Conservation (phyloP, 2,888 invertebrate genomes). For the Imbricaverruca yamaguchii region DNA sequence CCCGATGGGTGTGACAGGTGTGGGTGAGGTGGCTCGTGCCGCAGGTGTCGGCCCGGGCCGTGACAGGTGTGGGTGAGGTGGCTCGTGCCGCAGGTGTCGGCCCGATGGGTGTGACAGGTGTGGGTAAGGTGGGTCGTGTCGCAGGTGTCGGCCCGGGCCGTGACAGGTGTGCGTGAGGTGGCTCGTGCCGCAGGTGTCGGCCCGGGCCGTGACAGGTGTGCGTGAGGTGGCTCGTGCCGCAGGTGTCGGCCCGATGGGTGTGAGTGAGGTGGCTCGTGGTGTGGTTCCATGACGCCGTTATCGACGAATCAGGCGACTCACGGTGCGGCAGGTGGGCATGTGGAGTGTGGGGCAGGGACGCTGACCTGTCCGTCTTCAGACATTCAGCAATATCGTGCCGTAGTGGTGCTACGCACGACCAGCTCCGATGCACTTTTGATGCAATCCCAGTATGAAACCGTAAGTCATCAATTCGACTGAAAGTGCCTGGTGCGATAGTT, state of each 20-base stretch:
- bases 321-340: too few species aligned
- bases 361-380: too few species aligned
- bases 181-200: background rate
- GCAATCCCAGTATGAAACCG: too few species aligned
- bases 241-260: background rate
- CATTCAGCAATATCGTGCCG: too few species aligned
- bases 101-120: background rate
- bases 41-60: background rate
- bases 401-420: too few species aligned
- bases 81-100: background rate
- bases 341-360: too few species aligned
- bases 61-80: constrained; percentile 42
- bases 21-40: background rate
- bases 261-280: constrained; percentile 41
- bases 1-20: background rate
- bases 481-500: too few species aligned
- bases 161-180: constrained; percentile 42
- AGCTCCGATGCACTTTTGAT: too few species aligned
- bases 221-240: background rate
- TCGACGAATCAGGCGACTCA: too few species aligned
- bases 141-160: background rate
- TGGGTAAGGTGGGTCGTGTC: background rate
- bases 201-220: background rate
- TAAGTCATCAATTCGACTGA: too few species aligned
- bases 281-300: too few species aligned